Conservation (phyloP, 2,113 vertebrate species). For the Acrocephalus arundinaceus region DNA sequence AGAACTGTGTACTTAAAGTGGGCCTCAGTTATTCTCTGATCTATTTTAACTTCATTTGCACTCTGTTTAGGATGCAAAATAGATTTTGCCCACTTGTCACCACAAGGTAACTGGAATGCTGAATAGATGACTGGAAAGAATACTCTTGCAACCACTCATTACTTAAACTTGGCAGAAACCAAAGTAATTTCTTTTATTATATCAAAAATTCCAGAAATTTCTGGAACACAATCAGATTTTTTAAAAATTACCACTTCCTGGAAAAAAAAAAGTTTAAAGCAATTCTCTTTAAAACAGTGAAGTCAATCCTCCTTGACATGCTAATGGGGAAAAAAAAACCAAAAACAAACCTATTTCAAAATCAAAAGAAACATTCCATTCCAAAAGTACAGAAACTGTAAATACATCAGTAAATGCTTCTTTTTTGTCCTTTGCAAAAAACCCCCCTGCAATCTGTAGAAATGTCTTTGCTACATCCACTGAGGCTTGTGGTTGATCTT, state of each 20-base stretch:
- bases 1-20: background rate
- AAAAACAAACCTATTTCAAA: background rate
- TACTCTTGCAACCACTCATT: background rate
- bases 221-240: background rate
- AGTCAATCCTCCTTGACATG: background rate
- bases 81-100: background rate
- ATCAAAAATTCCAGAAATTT: background rate
- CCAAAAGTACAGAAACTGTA: background rate
- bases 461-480: background rate
- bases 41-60: background rate
- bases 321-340: background rate
- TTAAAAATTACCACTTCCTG: background rate
- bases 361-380: background rate
- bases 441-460: background rate
- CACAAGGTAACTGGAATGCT: background rate
- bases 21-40: background rate
- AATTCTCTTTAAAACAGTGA: background rate
- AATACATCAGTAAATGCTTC: background rate
- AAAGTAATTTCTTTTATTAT: background rate
- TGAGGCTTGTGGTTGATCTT: background rate
- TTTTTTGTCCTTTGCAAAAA: background rate
- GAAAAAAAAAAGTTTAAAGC: background rate
- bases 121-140: background rate
- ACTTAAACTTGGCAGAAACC: background rate
- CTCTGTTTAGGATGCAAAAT: background rate